Evolutionary conservation across 2,113 vertebrate genomes (phyloP).

Genomic region (Aldabrachelys gigantea): DNA sequence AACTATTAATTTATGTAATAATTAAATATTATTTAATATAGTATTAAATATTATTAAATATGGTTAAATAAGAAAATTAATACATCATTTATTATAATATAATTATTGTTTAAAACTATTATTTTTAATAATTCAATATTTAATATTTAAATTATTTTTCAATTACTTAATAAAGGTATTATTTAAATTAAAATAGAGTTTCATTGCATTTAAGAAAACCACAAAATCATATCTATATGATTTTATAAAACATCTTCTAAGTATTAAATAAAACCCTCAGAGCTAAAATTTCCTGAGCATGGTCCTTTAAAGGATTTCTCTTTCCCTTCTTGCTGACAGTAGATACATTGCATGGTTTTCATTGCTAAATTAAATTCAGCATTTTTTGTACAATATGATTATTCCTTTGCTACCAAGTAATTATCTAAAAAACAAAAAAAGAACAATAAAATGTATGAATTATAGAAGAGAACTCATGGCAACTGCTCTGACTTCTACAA

Average conservation of each 20-base stretch:
- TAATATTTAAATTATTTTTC: too few species aligned
- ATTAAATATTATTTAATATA: too few species aligned
- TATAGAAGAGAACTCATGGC: slow-evolving; percentile 44
- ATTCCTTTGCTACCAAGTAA: slow-evolving; percentile 55
- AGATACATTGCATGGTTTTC: slow-evolving; percentile 30
- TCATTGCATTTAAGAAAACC: neutral
- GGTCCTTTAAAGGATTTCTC: slow-evolving; percentile 43
- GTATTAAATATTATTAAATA: too few species aligned
- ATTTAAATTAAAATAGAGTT: neutral
- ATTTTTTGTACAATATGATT: slow-evolving; percentile 39
- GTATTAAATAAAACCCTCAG: neutral
- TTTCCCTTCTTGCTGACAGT: slow-evolving; percentile 30
- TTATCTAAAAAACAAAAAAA: slow-evolving; percentile 69
- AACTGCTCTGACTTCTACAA: slow-evolving; percentile 41
- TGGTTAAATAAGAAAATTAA: too few species aligned
- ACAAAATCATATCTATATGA: accelerated
- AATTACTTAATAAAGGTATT: neutral
- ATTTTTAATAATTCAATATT: too few species aligned
- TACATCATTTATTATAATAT: too few species aligned
- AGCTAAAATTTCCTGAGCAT: neutral
- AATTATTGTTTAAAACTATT: too few species aligned
- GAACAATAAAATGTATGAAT: slow-evolving; percentile 68
- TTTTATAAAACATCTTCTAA: neutral
- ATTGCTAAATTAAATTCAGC: slow-evolving; percentile 64
- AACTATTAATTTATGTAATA: too few species aligned